A percentile compares a stretch with the other conserved stretches of the same genome.
phyloP scores from a whole-genome alignment of 2,113 vertebrate species.

The Anser brachyrhynchus region DNA sequence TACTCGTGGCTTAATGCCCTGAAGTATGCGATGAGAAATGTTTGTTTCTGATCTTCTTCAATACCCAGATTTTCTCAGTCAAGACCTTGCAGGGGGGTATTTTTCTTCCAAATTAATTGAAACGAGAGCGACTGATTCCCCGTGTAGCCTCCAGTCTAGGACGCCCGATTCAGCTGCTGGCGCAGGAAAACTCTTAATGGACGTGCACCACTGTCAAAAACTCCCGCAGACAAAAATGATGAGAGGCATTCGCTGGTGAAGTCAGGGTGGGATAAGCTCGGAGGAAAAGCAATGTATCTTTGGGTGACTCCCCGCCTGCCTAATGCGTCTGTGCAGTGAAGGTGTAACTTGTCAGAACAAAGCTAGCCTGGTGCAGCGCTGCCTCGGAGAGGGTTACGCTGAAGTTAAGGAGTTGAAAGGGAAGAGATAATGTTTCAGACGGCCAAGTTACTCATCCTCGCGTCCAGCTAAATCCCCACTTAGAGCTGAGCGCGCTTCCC shows the following conservation, averaged over 20 bases:
- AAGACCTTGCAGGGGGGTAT: background rate
- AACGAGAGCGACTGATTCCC: background rate
- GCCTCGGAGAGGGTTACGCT: background rate
- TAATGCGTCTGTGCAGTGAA: background rate
- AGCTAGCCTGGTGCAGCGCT: background rate
- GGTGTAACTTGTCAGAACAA: slow-evolving; percentile 47
- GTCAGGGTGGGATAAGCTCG: slow-evolving; percentile 13
- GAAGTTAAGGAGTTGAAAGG: slow-evolving; percentile 42
- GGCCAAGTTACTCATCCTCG: slow-evolving; percentile 34
- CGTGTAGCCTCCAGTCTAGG: rapidly evolving
- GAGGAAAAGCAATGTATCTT: background rate
- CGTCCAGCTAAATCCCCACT: background rate
- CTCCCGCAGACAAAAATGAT: background rate
- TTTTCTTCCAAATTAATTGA: background rate
- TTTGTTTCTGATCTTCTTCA: slow-evolving; percentile 9
- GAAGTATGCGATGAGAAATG: slow-evolving; percentile 7
- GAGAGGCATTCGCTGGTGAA: slow-evolving; percentile 5
- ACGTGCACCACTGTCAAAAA: background rate
- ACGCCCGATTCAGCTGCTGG: background rate
- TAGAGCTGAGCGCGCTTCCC: background rate
- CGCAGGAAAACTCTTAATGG: background rate
- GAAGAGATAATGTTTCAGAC: slow-evolving; percentile 36
- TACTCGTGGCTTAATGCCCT: background rate
- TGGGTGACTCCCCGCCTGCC: slow-evolving; percentile 13
- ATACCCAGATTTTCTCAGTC: background rate